Percentiles rank a stretch among this genome's conserved stretches.
These are phyloP conservation scores for Orchesellides sinensis DNA, from an alignment of 2,888 invertebrate genomes.

Conservation along the genomic window DNA sequence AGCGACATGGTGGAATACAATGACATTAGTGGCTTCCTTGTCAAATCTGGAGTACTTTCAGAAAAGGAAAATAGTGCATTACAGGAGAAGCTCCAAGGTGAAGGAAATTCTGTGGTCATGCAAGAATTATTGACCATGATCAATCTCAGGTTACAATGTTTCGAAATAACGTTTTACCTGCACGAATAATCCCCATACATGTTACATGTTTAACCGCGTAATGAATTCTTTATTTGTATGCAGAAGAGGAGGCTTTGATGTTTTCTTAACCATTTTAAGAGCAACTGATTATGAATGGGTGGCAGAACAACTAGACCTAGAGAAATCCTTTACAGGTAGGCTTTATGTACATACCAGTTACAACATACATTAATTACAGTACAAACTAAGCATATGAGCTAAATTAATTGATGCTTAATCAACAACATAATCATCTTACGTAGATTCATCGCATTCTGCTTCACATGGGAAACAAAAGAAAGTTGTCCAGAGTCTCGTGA, in stretches of 20 bases:
- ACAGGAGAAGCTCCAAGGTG: constrained; percentile 10
- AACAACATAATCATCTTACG: not conserved
- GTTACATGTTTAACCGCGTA: not conserved
- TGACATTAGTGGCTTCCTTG: constrained; percentile 39
- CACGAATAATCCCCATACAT: too few relatives aligned
- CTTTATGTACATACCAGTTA: not conserved
- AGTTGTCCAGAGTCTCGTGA: not conserved
- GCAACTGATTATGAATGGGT: constrained; percentile 57
- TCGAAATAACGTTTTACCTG: too few relatives aligned
- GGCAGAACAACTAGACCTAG: constrained; percentile 62
- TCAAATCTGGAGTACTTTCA: constrained; percentile 14
- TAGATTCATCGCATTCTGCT: too few relatives aligned
- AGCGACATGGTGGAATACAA: constrained; percentile 58
- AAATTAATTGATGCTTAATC: not conserved
- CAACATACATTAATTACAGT: not conserved
- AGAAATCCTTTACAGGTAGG: constrained; percentile 17
- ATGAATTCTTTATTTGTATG: not conserved
- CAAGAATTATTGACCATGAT: constrained; percentile 45
- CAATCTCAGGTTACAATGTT: constrained; percentile 46
- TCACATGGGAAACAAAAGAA: not conserved
- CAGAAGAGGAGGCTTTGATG: constrained; percentile 59
- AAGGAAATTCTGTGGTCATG: constrained; percentile 51
- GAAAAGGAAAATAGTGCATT: not conserved
- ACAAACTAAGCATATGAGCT: too few relatives aligned
- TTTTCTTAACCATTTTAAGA: constrained; percentile 35